phyloP scores from a whole-genome alignment of 2,888 invertebrate genomes.

The Torymus auratus region DNA sequence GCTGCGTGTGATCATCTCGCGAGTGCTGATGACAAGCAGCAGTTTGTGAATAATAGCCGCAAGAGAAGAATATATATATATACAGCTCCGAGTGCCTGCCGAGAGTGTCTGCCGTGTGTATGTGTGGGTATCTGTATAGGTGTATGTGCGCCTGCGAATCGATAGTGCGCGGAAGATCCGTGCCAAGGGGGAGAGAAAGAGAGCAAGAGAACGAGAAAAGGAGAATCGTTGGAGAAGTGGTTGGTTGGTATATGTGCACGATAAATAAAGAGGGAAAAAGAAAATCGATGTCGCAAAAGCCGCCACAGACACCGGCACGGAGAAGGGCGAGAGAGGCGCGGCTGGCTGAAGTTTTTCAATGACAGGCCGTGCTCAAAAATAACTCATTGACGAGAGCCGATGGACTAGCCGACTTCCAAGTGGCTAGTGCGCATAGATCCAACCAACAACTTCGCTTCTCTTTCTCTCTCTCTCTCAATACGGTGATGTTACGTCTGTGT shows the following conservation, averaged over 20 bases:
- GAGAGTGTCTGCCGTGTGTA: too few species aligned
- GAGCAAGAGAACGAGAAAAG: constrained; percentile 59
- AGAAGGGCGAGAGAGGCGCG: not conserved
- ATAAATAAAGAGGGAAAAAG: too few species aligned
- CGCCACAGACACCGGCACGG: not conserved
- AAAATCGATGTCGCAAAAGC: constrained; percentile 21
- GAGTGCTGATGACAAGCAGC: too few species aligned
- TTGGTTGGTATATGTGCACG: too few species aligned
- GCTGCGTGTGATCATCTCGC: too few species aligned
- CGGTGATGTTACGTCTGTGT: too few species aligned
- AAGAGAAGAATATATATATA: too few species aligned
- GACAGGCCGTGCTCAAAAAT: constrained; percentile 15
- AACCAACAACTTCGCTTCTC: not conserved
- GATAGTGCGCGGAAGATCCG: not conserved
- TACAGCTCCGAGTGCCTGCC: too few species aligned
- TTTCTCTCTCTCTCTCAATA: too few species aligned
- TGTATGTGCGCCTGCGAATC: not conserved
- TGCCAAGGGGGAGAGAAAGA: constrained; percentile 46
- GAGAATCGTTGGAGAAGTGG: constrained; percentile 15
- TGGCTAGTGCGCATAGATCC: not conserved
- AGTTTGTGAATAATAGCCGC: too few species aligned
- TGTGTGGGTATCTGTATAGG: too few species aligned
- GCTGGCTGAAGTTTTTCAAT: constrained; percentile 2
- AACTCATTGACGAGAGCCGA: constrained; percentile 20
- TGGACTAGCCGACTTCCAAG: not conserved